Percentiles rank a stretch among this genome's conserved stretches.
These are phyloP conservation scores for Hofmannophila pseudospretella DNA, from an alignment of 2,888 invertebrate genomes.

Conservation along the genomic window DNA sequence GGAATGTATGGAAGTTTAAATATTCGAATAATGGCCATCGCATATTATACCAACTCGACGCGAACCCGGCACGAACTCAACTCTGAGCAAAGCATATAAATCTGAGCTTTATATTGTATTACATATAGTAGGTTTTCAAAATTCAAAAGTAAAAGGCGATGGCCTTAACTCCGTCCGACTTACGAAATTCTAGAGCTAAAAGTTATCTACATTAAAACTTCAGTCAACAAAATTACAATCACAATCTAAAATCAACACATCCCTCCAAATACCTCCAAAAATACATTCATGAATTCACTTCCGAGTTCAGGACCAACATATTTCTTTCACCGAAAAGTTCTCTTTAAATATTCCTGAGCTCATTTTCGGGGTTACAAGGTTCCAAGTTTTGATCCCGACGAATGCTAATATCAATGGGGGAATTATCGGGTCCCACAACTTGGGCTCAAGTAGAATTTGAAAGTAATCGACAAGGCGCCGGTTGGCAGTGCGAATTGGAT, in stretches of 20 bases:
- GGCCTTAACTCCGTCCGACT: too few relatives aligned
- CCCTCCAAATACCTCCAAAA: background rate
- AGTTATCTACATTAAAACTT: too few relatives aligned
- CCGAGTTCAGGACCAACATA: conserved; percentile 8
- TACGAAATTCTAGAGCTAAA: too few relatives aligned
- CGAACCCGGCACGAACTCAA: too few relatives aligned
- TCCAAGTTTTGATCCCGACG: conserved; percentile 16
- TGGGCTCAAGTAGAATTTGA: conserved; percentile 12
- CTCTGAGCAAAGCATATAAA: too few relatives aligned
- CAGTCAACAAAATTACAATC: conserved; percentile 1
- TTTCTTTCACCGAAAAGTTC: conserved; percentile 9
- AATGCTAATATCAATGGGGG: conserved; percentile 23
- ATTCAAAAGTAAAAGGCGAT: too few relatives aligned
- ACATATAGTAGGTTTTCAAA: too few relatives aligned
- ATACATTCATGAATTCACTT: background rate
- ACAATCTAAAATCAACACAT: background rate
- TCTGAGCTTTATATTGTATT: too few relatives aligned
- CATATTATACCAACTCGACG: too few relatives aligned
- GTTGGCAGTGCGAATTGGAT: conserved; percentile 1
- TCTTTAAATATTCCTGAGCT: conserved; percentile 20
- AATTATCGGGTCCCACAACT: conserved; percentile 22
- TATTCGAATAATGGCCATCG: too few relatives aligned
- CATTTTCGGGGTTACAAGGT: conserved; percentile 19
- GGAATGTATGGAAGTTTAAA: too few relatives aligned
- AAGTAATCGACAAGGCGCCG: background rate